Percentiles rank a stretch among this genome's conserved stretches.
phyloP scores from a whole-genome alignment of 2,113 vertebrate genomes.

The Percopsis transmontana region DNA sequence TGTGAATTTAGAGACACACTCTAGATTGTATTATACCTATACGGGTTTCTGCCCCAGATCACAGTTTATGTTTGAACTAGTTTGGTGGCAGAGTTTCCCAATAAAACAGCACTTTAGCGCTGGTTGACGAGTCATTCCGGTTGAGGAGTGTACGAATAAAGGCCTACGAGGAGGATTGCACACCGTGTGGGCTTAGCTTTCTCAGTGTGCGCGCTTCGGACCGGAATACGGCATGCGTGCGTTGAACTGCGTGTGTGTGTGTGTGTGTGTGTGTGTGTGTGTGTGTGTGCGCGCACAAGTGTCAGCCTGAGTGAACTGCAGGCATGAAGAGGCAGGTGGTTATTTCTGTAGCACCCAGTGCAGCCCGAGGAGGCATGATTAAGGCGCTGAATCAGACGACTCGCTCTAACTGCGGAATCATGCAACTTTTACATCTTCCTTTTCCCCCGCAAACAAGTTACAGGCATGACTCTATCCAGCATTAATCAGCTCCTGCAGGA shows the following conservation, averaged over 20 bases:
- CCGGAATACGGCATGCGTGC: background rate
- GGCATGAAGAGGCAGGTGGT: constrained; percentile 22
- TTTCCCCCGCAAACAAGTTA: constrained; percentile 37
- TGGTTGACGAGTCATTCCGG: no score
- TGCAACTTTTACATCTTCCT: constrained; percentile 62
- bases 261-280: constrained; percentile 5
- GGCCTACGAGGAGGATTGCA: no score
- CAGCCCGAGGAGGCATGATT: constrained; percentile 38
- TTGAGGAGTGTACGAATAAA: no score
- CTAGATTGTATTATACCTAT: no score
- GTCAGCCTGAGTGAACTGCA: constrained; percentile 35
- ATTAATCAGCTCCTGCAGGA: constrained; percentile 62
- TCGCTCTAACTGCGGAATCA: constrained; percentile 42
- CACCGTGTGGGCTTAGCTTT: background rate
- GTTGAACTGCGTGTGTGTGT: constrained; percentile 10
- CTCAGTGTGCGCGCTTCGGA: background rate
- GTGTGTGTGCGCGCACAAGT: background rate
- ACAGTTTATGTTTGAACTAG: no score
- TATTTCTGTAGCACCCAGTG: constrained; percentile 36
- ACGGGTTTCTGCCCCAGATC: no score
- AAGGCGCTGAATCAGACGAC: constrained; percentile 56
- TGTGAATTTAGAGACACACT: no score
- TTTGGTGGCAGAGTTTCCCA: no score
- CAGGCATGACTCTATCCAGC: constrained; percentile 49
- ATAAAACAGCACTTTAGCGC: no score